Base-by-base conservation (phyloP, 2,888 invertebrate genomes). In the Cylloceria caligata region DNA sequence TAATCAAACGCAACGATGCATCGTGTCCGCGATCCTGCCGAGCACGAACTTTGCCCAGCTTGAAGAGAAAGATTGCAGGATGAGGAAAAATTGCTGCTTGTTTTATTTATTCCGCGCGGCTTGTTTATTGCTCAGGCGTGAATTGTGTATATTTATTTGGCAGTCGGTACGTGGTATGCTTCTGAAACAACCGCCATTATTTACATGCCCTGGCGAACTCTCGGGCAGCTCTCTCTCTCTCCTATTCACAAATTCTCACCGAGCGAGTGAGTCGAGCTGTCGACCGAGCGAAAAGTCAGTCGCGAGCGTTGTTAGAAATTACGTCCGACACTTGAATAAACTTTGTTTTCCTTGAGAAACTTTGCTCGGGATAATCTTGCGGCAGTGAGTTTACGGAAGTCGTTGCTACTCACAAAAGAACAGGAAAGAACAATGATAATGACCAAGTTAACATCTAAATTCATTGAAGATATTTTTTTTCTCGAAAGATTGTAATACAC, bases 121-220 rank as follows among this genome's bases (percentile, higher is more conserved):
- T 85, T 86, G 87, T 87, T 86, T 87, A 87, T 87, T 86, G 86
- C 87, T 83, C 84, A 71, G 79, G 85, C 83, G 80, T 85, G 86
- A 85, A 85, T 85, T 84, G 87, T 87, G 84, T 83, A 81, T 86
- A 88, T 88, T 88, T 88, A 88, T 87, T 86, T 86, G 86, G 83
- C 85, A 86, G 81, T 83, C 84, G 78, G 85, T 86, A 87, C 88
- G 88, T 86, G 87, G 85, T 84, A 86, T 85, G 87, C 88, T 86
- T 87, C 87, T 81, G 85, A 85, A 85, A 85, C 84, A 84, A 84
- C 77, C 81, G 73, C 85, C 85, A 85, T 85, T 85, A 85, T 84
- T 85, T 84, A 85, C 84, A 77, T 81, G 75, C 81, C 80, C 80
- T 75, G 79, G 73, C 82, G 79, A 77, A 81, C 75, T 74, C 72